Conservation (phyloP, 2,113 vertebrate genomes). For the Theristicus caerulescens region DNA sequence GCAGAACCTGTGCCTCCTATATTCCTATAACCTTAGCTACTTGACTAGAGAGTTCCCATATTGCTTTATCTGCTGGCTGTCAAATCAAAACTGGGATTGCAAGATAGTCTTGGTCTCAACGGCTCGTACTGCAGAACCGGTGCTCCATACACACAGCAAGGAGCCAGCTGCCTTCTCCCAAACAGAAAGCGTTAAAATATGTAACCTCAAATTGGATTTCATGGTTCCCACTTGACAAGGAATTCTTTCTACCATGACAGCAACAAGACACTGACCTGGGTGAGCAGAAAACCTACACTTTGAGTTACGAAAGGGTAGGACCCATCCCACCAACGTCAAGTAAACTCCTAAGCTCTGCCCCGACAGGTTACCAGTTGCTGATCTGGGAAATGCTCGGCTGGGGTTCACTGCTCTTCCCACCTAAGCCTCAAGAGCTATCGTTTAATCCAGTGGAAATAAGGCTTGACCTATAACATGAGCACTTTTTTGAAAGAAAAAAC, state of each 20-base stretch:
- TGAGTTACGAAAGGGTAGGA: not conserved
- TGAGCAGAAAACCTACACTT: not conserved
- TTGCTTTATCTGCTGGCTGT: not conserved
- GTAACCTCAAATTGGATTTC: not conserved
- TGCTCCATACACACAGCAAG: not conserved
- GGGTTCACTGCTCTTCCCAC: not conserved
- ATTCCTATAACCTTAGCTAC: not conserved
- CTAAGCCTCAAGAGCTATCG: not conserved
- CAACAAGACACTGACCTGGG: not conserved
- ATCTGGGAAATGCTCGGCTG: not conserved
- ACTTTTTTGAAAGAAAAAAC: not conserved
- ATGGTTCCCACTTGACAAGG: not conserved
- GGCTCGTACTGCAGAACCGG: not conserved
- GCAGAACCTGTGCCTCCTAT: not conserved
- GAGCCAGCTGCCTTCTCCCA: not conserved
- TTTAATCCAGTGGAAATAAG: not conserved
- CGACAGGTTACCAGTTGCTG: not conserved
- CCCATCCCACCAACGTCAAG: not conserved
- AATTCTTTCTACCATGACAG: not conserved
- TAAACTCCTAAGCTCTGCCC: not conserved
- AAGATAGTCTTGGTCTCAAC: not conserved
- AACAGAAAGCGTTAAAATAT: fast-evolving
- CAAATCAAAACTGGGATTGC: not conserved
- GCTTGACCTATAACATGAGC: not conserved
- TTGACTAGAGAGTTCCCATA: not conserved